phyloP scores from a whole-genome alignment of 2,113 vertebrate species.

The Bubo scandiacus region DNA sequence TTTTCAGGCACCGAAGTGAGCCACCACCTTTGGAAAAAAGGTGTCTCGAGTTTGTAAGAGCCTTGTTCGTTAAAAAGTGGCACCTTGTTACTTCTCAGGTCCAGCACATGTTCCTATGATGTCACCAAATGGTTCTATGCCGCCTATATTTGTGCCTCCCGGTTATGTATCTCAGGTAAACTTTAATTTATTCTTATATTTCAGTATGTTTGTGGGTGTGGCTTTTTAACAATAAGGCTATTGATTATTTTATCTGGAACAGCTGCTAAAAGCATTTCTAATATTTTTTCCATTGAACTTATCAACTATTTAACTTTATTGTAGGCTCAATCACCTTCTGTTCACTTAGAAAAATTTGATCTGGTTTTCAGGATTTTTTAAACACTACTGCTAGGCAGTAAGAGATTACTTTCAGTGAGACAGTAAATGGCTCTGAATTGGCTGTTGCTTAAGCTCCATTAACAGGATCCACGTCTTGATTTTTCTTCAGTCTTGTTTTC shows the following conservation, averaged over 20 bases:
- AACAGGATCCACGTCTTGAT: not conserved
- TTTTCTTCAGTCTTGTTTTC: not conserved
- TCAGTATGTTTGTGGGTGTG: not conserved
- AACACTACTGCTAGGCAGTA: not conserved
- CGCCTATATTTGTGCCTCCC: constrained; percentile 82
- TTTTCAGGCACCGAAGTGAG: not conserved
- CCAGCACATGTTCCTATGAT: constrained; percentile 84
- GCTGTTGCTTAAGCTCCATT: not conserved
- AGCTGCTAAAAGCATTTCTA: not conserved
- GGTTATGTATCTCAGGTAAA: constrained; percentile 84
- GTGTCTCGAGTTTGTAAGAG: not conserved
- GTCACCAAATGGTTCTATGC: constrained; percentile 82
- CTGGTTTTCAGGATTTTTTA: not conserved
- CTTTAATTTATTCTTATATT: not conserved
- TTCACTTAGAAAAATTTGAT: not conserved
- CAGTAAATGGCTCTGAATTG: not conserved
- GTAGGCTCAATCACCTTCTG: not conserved
- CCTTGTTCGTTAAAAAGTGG: not conserved
- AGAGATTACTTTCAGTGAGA: not conserved
- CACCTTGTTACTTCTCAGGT: constrained; percentile 63
- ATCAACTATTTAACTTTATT: not conserved
- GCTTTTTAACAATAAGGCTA: not conserved
- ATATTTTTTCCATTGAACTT: not conserved
- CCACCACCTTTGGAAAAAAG: not conserved
- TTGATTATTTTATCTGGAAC: not conserved